Base-by-base conservation (phyloP, 2,888 invertebrate species). In the Seladonia tumulorum region DNA sequence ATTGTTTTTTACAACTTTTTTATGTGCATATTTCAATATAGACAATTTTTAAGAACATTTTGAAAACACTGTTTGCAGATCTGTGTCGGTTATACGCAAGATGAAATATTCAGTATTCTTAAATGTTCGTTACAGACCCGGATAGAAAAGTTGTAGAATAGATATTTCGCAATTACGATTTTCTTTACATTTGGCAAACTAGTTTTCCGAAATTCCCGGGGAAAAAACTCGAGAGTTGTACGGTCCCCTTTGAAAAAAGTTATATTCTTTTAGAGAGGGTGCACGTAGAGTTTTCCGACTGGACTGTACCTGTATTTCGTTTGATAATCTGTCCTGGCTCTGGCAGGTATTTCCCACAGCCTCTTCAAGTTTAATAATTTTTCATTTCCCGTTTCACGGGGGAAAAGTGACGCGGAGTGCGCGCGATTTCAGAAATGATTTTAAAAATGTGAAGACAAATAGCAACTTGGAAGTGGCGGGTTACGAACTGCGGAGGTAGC, bases 401-500 rank as follows among this genome's bases (percentile, higher is more conserved):
- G 63, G 35, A 29, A 18, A 18, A 35, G n/a, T 63, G 29, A 18
- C 29, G 63, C 29, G 63, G 29, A 12, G n/a, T n/a, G n/a, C n/a
- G n/a, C n/a, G n/a, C n/a, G 57, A 35, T 35, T 63, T 18, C 18
- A 63, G 63, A 63, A 63, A 63, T 63, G 29, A 63, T 63, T 68
- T 68, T 22, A n/a, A 68, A 39, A 68, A 68, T 12, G 22, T 70
- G 35, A 14, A 74, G 49, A 75, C 25, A 29, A 63, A 63, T 63
- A 63, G 18, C 63, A 63, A 29, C 63, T 63, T 63, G 18, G 63
- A 63, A 18, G 18, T 18, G 29, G 63, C 29, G 29, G 25, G 63
- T 63, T 75, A 70, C 84, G 79, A 85, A 76, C 79, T 84, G 79
- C 84, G 45, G 60, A 79, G 25, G 76, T 76, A 79, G 60, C 79